These are phyloP conservation scores for Brachionus manjavacas DNA, from an alignment of 1,140 invertebrate species.

Conservation along the genomic window DNA sequence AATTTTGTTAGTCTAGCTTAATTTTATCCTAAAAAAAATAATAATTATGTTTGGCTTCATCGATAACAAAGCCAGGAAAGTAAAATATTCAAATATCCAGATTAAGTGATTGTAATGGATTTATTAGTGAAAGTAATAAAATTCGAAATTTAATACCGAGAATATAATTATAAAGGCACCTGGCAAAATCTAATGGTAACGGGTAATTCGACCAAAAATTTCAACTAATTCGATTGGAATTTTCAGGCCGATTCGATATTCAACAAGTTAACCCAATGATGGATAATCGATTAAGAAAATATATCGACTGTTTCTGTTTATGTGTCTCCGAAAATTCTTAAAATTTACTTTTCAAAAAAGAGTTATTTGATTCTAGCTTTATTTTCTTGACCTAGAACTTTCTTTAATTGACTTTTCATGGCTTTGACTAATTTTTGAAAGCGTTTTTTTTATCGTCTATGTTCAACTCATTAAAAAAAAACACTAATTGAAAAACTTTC, in stretches of 20 bases:
- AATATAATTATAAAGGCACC: neutral
- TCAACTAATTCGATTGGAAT: neutral
- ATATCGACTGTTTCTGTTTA: neutral
- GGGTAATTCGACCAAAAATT: neutral
- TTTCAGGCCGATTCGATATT: neutral
- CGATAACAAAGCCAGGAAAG: neutral
- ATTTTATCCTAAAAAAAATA: neutral
- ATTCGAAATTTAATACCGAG: neutral
- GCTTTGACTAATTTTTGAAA: constrained; percentile 9
- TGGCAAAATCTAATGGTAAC: neutral
- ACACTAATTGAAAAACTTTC: neutral
- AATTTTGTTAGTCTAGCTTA: neutral
- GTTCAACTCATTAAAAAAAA: neutral
- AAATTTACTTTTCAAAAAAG: neutral
- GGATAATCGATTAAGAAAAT: neutral
- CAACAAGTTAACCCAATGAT: neutral
- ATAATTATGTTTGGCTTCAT: neutral
- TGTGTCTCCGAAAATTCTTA: neutral
- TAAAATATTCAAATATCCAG: neutral
- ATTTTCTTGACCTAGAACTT: neutral
- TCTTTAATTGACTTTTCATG: constrained; percentile 8
- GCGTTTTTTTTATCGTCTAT: neutral
- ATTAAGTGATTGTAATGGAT: neutral
- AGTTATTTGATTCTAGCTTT: neutral
- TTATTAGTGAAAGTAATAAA: neutral